phyloP scores from a whole-genome alignment of 2,113 vertebrate genomes.

The Heteronetta atricapilla region DNA sequence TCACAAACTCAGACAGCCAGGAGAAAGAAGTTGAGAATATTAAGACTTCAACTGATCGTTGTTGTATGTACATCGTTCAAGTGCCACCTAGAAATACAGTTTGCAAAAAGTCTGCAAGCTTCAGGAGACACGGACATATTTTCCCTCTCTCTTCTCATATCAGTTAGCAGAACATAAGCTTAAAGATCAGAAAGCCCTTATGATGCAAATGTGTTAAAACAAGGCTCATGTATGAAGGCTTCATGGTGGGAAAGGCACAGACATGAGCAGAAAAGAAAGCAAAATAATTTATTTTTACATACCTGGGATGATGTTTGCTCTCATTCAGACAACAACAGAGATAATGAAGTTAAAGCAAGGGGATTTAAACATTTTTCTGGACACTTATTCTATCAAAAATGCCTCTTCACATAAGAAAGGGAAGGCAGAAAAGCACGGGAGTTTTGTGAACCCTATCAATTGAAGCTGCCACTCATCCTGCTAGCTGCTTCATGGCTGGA shows the following conservation, averaged over 20 bases:
- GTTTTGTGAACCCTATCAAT: not conserved
- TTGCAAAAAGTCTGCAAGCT: not conserved
- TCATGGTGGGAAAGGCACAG: not conserved
- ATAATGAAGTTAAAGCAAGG: not conserved
- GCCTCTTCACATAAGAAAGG: not conserved
- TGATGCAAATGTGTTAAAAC: not conserved
- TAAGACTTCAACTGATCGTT: not conserved
- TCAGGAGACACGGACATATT: not conserved
- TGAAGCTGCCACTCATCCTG: not conserved
- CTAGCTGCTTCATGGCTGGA: not conserved
- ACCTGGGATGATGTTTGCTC: not conserved
- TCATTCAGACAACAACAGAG: not conserved
- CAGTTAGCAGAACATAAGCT: not conserved
- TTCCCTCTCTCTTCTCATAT: not conserved
- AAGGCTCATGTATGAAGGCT: not conserved
- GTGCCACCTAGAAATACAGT: not conserved
- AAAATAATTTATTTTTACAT: not conserved
- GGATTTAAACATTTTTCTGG: not conserved
- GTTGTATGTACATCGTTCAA: not conserved
- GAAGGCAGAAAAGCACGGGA: not conserved
- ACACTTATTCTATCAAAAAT: not conserved
- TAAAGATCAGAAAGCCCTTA: not conserved
- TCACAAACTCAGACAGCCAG: not conserved
- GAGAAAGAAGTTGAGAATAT: not conserved
- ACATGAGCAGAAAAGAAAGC: not conserved